These are phyloP conservation scores for Gastrophysa polygoni DNA, from an alignment of 2,888 invertebrate species.

Conservation along the genomic window DNA sequence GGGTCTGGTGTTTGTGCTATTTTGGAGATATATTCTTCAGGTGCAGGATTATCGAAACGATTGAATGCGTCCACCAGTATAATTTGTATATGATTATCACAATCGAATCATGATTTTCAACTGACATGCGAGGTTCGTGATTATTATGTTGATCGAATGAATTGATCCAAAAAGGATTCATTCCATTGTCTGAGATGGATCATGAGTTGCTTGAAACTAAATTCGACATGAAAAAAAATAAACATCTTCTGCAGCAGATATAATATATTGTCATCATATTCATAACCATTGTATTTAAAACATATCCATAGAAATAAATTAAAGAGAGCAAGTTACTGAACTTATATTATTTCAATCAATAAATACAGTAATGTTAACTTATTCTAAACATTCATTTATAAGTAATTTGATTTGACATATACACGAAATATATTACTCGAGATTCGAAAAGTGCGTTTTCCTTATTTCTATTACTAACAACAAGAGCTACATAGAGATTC, in stretches of 20 bases:
- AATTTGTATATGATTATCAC: too few relatives aligned
- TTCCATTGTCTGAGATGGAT: too few relatives aligned
- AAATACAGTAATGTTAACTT: neutral
- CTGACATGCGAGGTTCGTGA: too few relatives aligned
- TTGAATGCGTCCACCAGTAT: too few relatives aligned
- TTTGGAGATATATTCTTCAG: too few relatives aligned
- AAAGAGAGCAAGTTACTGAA: neutral
- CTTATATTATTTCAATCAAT: neutral
- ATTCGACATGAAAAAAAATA: neutral
- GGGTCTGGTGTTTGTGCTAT: too few relatives aligned
- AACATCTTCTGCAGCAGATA: neutral
- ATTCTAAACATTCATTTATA: neutral
- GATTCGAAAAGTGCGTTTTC: neutral
- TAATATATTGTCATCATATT: slow-evolving; percentile 12
- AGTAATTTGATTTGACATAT: neutral
- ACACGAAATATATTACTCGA: neutral
- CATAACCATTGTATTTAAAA: neutral
- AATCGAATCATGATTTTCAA: too few relatives aligned
- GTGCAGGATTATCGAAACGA: too few relatives aligned
- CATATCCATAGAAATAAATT: slow-evolving; percentile 9
- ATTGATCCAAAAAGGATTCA: too few relatives aligned
- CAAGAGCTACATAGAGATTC: neutral
- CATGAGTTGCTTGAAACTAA: too few relatives aligned
- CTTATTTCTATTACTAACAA: neutral
- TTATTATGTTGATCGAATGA: too few relatives aligned